These are phyloP conservation scores for Esperia sulphurella DNA, from an alignment of 2,888 invertebrate genomes.

Conservation along the genomic window DNA sequence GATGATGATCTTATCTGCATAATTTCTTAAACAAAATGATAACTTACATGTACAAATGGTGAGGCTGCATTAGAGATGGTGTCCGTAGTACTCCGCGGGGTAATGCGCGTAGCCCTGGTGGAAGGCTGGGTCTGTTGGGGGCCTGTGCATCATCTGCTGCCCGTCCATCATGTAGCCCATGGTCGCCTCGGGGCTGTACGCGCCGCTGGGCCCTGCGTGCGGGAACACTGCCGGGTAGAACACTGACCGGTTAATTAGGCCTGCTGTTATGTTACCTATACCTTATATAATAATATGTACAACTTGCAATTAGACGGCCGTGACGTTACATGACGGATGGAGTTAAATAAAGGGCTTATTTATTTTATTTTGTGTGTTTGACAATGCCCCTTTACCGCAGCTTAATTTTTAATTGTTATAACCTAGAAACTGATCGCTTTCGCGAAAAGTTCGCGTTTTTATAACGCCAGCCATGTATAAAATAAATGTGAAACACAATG, in stretches of 20 bases:
- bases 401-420: too few species aligned
- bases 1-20: too few species aligned
- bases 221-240: constrained; percentile 89
- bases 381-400: too few species aligned
- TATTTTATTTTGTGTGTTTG: too few species aligned
- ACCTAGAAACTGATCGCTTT: too few species aligned
- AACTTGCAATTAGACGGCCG: too few species aligned
- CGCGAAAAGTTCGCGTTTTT: too few species aligned
- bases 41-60: constrained; percentile 71
- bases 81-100: constrained; percentile 96
- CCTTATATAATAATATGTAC: too few species aligned
- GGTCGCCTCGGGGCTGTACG: constrained; percentile 97
- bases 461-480: too few species aligned
- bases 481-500: too few species aligned
- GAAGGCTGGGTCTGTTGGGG: constrained; percentile 95
- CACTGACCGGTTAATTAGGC: constrained; percentile 71
- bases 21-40: not conserved
- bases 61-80: constrained; percentile 88
- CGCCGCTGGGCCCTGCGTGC: constrained; percentile 96
- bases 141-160: constrained; percentile 98
- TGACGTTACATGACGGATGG: too few species aligned
- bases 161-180: constrained; percentile 99
- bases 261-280: constrained; percentile 31
- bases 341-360: too few species aligned
- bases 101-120: constrained; percentile 95